These are phyloP conservation scores for Drosophila melanosoma DNA, from an alignment of 2,888 invertebrate genomes.

Conservation along the genomic window DNA sequence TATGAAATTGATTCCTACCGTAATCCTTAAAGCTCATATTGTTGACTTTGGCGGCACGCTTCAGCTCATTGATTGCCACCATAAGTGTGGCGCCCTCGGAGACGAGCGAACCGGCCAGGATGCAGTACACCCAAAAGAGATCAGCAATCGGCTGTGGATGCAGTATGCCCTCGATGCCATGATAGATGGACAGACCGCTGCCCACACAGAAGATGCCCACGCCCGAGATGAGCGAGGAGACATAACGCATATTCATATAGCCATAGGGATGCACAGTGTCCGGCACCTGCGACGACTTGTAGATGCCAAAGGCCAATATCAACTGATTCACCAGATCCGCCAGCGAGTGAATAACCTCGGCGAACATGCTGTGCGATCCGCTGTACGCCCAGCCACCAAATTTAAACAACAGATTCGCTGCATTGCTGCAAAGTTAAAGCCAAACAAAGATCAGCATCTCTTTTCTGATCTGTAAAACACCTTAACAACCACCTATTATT, in stretches of 20 bases:
- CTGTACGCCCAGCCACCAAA: conserved; percentile 96
- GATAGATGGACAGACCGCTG: conserved; percentile 97
- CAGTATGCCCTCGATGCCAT: conserved; percentile 95
- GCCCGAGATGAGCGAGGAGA: conserved; percentile 98
- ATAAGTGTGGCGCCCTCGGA: conserved; percentile 96
- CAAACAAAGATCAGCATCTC: background rate
- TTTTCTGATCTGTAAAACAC: background rate
- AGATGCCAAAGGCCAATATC: conserved; percentile 97
- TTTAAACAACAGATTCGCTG: conserved; percentile 95
- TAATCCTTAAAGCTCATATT: conserved; percentile 94
- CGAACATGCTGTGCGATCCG: conserved; percentile 98
- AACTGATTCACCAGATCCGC: conserved; percentile 98
- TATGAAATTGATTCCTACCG: conserved; percentile 85
- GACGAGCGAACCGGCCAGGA: conserved; percentile 93
- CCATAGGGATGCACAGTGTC: conserved; percentile 97
- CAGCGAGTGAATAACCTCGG: conserved; percentile 97
- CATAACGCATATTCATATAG: conserved; percentile 98
- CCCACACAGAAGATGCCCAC: conserved; percentile 99
- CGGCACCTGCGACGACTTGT: conserved; percentile 95
- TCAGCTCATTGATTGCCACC: conserved; percentile 94
- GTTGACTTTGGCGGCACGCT: conserved; percentile 91
- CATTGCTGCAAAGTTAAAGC: conserved; percentile 88
- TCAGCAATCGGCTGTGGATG: conserved; percentile 93
- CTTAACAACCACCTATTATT: background rate
- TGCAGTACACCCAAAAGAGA: conserved; percentile 96